phyloP scores from a whole-genome alignment of 2,888 invertebrate species.

The Papilio gigon region DNA sequence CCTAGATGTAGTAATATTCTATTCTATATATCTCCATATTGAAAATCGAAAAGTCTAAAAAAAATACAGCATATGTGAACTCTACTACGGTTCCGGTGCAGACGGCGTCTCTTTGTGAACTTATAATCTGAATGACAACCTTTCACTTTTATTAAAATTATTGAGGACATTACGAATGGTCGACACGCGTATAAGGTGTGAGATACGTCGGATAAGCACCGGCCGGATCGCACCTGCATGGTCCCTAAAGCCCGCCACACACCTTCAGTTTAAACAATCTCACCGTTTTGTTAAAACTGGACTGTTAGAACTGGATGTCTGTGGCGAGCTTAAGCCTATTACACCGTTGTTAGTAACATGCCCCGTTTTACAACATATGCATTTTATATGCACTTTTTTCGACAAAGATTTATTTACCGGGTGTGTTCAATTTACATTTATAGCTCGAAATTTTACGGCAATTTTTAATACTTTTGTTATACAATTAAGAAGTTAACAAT shows the following conservation, averaged over 20 bases:
- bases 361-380: constrained; percentile 72
- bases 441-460: too few species aligned
- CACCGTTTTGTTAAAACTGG: too few species aligned
- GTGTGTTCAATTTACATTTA: constrained; percentile 13
- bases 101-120: background rate
- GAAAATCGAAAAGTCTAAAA: too few species aligned
- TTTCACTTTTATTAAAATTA: constrained; percentile 46
- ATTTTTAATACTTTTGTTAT: too few species aligned
- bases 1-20: too few species aligned
- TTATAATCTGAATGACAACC: constrained; percentile 30
- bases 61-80: too few species aligned
- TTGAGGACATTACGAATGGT: constrained; percentile 61
- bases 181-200: constrained; percentile 69
- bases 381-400: constrained; percentile 56
- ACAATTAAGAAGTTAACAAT: too few species aligned
- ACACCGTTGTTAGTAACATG: constrained; percentile 69
- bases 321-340: too few species aligned
- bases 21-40: too few species aligned
- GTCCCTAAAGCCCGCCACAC: constrained; percentile 58
- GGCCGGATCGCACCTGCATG: constrained; percentile 65
- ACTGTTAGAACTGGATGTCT: too few species aligned
- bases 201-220: constrained; percentile 60
- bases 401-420: constrained; percentile 32
- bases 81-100: too few species aligned
- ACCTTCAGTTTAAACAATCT: too few species aligned